Evolutionary conservation across 2,888 invertebrate genomes (phyloP).

Genomic region (Plutella xylostella): DNA sequence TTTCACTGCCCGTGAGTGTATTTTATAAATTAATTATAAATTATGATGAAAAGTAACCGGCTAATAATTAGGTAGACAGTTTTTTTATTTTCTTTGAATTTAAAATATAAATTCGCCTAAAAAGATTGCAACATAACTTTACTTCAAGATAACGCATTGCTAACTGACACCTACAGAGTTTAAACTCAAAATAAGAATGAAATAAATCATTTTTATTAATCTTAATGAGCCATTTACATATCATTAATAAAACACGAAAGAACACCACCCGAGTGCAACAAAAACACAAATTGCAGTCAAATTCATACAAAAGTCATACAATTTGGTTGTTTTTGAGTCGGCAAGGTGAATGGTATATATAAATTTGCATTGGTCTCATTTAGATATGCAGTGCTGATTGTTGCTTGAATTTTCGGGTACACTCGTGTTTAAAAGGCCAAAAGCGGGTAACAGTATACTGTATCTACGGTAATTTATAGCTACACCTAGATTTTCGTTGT

Average conservation of each 20-base stretch:
- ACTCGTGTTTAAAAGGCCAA: slow-evolving; percentile 17
- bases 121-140: background rate
- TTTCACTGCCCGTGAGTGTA: no score
- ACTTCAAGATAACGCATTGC: background rate
- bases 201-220: background rate
- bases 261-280: background rate
- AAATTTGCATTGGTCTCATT: slow-evolving; percentile 38
- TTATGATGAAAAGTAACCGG: no score
- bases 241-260: background rate
- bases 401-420: slow-evolving; percentile 24
- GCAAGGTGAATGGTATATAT: no score
- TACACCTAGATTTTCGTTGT: no score
- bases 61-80: no score
- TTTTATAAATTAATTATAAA: no score
- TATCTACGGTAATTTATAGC: no score
- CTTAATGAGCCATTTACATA: background rate
- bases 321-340: no score
- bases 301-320: background rate
- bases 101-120: no score
- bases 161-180: background rate
- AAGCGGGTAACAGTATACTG: no score
- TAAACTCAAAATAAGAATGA: background rate
- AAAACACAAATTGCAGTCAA: background rate
- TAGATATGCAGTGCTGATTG: slow-evolving; percentile 33
- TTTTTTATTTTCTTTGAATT: no score